Conservation (phyloP, 2,113 vertebrate genomes). For the Colius striatus region DNA sequence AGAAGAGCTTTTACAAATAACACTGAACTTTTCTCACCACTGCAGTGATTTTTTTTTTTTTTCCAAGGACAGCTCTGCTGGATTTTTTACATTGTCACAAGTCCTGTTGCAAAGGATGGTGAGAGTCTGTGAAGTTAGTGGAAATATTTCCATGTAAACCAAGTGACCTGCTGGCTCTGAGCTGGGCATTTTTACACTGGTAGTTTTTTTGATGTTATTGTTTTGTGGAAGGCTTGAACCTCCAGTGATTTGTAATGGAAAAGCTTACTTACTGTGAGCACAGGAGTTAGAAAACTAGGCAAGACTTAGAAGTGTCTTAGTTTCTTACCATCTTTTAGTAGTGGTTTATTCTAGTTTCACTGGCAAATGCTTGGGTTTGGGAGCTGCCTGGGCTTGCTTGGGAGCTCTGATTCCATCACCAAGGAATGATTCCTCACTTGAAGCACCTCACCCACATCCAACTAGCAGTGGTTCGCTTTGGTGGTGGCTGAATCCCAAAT, state of each 20-base stretch:
- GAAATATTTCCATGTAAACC: neutral
- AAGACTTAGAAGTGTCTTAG: neutral
- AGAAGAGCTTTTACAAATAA: neutral
- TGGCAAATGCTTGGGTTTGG: neutral
- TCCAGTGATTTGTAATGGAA: constrained; percentile 21
- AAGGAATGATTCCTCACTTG: constrained; percentile 35
- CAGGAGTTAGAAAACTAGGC: neutral
- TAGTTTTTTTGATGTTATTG: neutral
- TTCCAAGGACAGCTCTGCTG: neutral
- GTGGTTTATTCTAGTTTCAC: constrained; percentile 5
- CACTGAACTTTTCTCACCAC: neutral
- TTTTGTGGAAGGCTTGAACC: neutral
- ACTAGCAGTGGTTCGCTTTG: constrained; percentile 35
- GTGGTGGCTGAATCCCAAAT: neutral
- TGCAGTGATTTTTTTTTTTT: neutral
- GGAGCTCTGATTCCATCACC: constrained; percentile 18
- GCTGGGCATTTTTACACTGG: neutral
- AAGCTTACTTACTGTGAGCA: neutral
- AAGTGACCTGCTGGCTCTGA: neutral
- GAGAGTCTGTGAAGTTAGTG: neutral
- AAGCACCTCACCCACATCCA: constrained; percentile 29
- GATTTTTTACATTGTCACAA: neutral
- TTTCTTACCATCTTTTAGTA: neutral
- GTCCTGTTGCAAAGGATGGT: neutral
- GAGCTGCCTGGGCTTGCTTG: constrained; percentile 41